Evolutionary conservation across 1,140 invertebrate species (phyloP).

Genomic region (Panulirus ornatus): DNA sequence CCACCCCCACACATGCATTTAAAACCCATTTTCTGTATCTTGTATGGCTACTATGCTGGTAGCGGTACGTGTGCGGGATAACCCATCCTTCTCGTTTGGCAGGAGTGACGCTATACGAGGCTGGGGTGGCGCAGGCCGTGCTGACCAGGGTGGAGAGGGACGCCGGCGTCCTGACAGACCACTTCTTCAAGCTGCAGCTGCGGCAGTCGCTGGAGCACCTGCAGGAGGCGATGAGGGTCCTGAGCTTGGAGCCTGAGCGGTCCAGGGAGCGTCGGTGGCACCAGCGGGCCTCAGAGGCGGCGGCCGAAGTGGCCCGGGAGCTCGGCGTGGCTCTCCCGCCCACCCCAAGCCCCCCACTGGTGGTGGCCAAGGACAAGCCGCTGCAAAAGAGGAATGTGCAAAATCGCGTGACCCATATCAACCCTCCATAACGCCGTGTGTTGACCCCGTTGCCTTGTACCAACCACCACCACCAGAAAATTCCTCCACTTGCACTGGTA

Average conservation of each 20-base stretch:
- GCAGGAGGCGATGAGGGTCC: conserved; percentile 48
- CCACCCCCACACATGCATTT: no score
- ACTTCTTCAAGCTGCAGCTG: conserved; percentile 36
- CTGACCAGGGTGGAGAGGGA: conserved; percentile 37
- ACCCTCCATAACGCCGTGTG: no score
- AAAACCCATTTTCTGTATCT: no score
- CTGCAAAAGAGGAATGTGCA: no score
- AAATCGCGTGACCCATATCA: no score
- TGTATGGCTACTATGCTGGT: no score
- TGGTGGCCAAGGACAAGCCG: no score
- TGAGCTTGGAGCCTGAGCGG: conserved; percentile 51
- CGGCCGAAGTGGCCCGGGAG: background rate
- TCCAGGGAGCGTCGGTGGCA: conserved; percentile 57
- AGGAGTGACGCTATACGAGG: conserved; percentile 64
- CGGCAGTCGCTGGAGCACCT: conserved; percentile 9
- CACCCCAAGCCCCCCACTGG: no score
- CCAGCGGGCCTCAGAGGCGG: conserved; percentile 17
- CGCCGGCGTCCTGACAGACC: background rate
- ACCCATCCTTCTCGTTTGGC: background rate
- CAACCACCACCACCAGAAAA: no score
- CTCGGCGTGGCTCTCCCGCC: background rate
- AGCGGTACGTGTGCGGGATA: no score
- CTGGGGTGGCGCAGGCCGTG: conserved; percentile 26
- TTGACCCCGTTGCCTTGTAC: no score
- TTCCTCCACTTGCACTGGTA: no score